Base-by-base conservation (phyloP, 2,888 invertebrate genomes). In the Drosophila seclusa region DNA sequence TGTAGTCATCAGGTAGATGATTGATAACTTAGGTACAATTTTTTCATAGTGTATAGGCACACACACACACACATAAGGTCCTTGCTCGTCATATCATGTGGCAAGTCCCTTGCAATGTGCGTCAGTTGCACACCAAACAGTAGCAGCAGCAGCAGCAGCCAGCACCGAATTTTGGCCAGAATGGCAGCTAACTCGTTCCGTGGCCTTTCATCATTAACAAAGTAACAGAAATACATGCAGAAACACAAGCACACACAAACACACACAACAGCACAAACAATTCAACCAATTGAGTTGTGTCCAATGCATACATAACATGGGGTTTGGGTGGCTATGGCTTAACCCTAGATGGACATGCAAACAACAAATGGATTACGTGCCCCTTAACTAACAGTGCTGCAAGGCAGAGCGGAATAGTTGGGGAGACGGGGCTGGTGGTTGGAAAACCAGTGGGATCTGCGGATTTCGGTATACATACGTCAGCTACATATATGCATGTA, bases 351-450 rank as follows among this genome's bases (percentile, higher is more conserved):
- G 78, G 68, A 70, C 77, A 77, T 75, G 71, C 86, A 86, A 84
- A 89, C 85, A 84, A 73, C 82, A 89, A 85, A 87, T 85, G 89
- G 89, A 76, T 84, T 82, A 85, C 85, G 82, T 85, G 85, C 82
- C 72, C 70, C 73, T 68, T 73, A 74, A 80, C 83, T 67, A 83
- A 80, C 78, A 55, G 57, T 58, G 79, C 63, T 40, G 42, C 49
- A 72, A 64, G 48, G 40, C 76, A 65, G 59, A 38, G 4, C 34
- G n/a, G 18, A 27, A 54, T 38, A 11, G 54, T 54, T 27, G n/a
- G 10, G 29, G 29, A 1, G 18, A 0, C 32, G 10, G 21, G 2
- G 11, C 8, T 24, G 8, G 31, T 8, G 16, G 8, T 16, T 11
- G 8, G n/a, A 7, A 10, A 24, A 32, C 36, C 55, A 66, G 66